A percentile compares a stretch with the other conserved stretches of the same genome.
phyloP scores from a whole-genome alignment of 1,140 invertebrate species.

The Drosophila lacteicornis region DNA sequence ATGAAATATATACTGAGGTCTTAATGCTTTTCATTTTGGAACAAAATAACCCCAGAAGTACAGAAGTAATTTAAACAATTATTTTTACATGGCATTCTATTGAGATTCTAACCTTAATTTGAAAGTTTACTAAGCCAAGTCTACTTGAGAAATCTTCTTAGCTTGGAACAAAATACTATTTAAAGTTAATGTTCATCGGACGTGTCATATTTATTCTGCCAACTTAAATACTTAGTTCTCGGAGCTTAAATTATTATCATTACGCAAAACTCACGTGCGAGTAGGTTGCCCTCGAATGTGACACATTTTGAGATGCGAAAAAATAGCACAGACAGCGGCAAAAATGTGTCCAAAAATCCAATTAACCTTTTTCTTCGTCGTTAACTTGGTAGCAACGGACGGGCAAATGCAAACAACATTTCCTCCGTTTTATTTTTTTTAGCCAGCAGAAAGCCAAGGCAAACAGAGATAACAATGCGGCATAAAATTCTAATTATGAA shows the following conservation, averaged over 20 bases:
- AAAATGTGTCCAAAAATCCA: slow-evolving; percentile 45
- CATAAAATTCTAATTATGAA: slow-evolving; percentile 72
- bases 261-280: slow-evolving; percentile 41
- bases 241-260: slow-evolving; percentile 7
- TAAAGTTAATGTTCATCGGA: neutral
- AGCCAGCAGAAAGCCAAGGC: slow-evolving; percentile 48
- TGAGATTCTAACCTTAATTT: neutral
- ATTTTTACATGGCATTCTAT: too few species aligned
- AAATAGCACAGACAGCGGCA: slow-evolving; percentile 16
- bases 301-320: slow-evolving; percentile 23
- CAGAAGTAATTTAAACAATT: too few species aligned
- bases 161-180: neutral
- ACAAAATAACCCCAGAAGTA: neutral
- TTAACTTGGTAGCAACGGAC: slow-evolving; percentile 49
- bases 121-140: neutral
- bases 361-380: slow-evolving; percentile 70
- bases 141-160: neutral
- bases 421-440: slow-evolving; percentile 32
- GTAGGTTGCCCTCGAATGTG: slow-evolving; percentile 8
- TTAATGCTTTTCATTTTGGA: neutral
- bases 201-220: slow-evolving; percentile 4
- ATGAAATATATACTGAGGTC: too few species aligned
- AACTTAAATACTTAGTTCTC: slow-evolving; percentile 9
- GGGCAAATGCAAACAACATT: slow-evolving; percentile 51
- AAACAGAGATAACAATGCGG: slow-evolving; percentile 75